Percentiles rank a stretch among this genome's conserved stretches.
Evolutionary conservation across 2,797 vertebrate genomes (phyloP).

Genomic region (Prionace glauca): DNA sequence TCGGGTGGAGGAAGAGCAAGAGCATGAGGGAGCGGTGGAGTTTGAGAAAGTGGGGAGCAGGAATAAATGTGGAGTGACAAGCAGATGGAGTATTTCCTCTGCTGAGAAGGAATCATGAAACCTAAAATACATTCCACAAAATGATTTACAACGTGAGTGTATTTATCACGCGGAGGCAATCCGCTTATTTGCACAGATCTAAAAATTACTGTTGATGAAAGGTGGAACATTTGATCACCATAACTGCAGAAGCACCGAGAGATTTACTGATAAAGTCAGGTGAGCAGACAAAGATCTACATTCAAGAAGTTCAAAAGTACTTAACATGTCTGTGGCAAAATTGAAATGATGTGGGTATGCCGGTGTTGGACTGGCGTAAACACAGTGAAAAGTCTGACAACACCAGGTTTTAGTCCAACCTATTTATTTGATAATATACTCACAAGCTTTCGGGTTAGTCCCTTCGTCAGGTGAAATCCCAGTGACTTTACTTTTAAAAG

Average conservation of each 20-base stretch:
- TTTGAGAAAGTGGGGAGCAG: neutral
- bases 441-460: too few species aligned
- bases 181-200: neutral
- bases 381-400: too few species aligned
- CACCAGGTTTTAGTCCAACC: too few species aligned
- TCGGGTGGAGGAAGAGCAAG: neutral
- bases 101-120: neutral
- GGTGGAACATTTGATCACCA: neutral
- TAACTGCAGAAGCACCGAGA: neutral
- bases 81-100: neutral
- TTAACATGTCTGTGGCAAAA: slow-evolving; percentile 21
- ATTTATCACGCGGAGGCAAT: neutral
- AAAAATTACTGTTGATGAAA: neutral
- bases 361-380: too few species aligned
- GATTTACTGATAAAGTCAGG: neutral
- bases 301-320: slow-evolving; percentile 26
- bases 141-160: neutral
- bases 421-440: too few species aligned
- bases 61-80: neutral
- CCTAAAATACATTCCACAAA: neutral
- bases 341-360: too few species aligned
- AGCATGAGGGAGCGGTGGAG: neutral
- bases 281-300: slow-evolving; percentile 28
- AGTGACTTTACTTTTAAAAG: neutral
- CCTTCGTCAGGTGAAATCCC: too few species aligned